A percentile compares a stretch with the other conserved stretches of the same genome.
Evolutionary conservation across 2,888 invertebrate genomes (phyloP).

Genomic region (Gasteruption jaculator): DNA sequence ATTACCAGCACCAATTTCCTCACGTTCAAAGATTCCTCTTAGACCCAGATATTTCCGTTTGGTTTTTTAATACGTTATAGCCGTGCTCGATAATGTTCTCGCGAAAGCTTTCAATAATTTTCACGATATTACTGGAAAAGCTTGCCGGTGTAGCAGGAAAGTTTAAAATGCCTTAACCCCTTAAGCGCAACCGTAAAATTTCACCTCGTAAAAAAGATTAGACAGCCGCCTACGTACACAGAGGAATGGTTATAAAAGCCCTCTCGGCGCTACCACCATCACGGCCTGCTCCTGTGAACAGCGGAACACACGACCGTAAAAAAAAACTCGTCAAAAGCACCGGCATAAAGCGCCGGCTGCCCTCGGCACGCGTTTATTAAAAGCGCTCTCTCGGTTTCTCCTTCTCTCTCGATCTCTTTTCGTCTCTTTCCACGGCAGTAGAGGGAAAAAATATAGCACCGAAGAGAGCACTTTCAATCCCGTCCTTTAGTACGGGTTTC

Average conservation of each 20-base stretch:
- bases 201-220: slow-evolving; percentile 42
- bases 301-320: slow-evolving; percentile 37
- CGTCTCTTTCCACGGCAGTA: no score
- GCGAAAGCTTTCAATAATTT: no score
- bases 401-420: slow-evolving; percentile 2
- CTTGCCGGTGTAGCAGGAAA: no score
- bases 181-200: slow-evolving; percentile 31
- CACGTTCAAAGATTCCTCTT: no score
- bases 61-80: no score
- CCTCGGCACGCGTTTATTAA: slow-evolving; percentile 37
- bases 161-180: no score
- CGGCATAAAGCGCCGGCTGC: slow-evolving; percentile 31
- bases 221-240: slow-evolving; percentile 24
- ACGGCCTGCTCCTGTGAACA: slow-evolving; percentile 25
- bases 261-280: slow-evolving; percentile 19
- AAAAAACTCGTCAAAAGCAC: slow-evolving; percentile 42
- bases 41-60: no score
- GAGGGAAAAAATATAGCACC: no score
- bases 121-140: slow-evolving; percentile 5
- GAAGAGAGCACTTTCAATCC: no score
- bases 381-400: slow-evolving; percentile 25
- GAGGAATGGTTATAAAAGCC: slow-evolving; percentile 40
- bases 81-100: no score
- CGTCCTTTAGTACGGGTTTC: no score
- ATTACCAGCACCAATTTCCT: slow-evolving; percentile 23